phyloP scores from a whole-genome alignment of 2,888 invertebrate genomes.

The Xestia xanthographa region DNA sequence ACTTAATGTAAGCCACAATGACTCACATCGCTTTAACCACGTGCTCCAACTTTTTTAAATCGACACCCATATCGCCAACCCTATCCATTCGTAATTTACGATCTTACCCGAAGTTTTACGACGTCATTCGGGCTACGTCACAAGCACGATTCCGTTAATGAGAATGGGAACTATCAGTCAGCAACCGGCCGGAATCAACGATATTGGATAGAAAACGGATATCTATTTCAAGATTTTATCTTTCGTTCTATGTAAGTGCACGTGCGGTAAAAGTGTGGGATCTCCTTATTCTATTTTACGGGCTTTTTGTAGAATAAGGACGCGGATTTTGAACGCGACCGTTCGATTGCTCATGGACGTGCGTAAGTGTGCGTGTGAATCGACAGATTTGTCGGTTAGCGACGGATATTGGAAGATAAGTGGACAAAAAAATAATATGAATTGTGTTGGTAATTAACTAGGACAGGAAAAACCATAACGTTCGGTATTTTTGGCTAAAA shows the following conservation, averaged over 20 bases:
- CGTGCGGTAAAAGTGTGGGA: slow-evolving; percentile 32
- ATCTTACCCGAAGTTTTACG: slow-evolving; percentile 71
- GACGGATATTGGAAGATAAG: not conserved
- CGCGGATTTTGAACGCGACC: slow-evolving; percentile 21
- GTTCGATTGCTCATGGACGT: slow-evolving; percentile 3
- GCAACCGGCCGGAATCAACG: slow-evolving; percentile 78
- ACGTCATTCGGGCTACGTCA: slow-evolving; percentile 71
- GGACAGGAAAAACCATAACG: not conserved
- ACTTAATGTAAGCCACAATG: slow-evolving; percentile 32
- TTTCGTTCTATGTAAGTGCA: slow-evolving; percentile 51
- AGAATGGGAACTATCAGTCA: slow-evolving; percentile 87
- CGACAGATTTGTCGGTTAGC: not conserved
- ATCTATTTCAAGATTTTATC: slow-evolving; percentile 81
- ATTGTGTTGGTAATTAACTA: not conserved
- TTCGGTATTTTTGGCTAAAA: not conserved
- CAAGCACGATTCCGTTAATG: slow-evolving; percentile 77
- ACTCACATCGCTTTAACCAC: slow-evolving; percentile 30
- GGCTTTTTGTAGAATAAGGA: slow-evolving; percentile 25
- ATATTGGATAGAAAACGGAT: slow-evolving; percentile 82
- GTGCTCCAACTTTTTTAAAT: slow-evolving; percentile 68
- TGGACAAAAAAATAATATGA: not conserved
- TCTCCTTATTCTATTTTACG: slow-evolving; percentile 46
- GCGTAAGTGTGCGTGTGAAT: not conserved
- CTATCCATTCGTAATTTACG: slow-evolving; percentile 75
- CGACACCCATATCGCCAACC: slow-evolving; percentile 69